A percentile compares a stretch with the other conserved stretches of the same genome.
These are phyloP conservation scores for Drosophila pseudoananassae DNA, from an alignment of 1,140 invertebrate species.

Conservation along the genomic window DNA sequence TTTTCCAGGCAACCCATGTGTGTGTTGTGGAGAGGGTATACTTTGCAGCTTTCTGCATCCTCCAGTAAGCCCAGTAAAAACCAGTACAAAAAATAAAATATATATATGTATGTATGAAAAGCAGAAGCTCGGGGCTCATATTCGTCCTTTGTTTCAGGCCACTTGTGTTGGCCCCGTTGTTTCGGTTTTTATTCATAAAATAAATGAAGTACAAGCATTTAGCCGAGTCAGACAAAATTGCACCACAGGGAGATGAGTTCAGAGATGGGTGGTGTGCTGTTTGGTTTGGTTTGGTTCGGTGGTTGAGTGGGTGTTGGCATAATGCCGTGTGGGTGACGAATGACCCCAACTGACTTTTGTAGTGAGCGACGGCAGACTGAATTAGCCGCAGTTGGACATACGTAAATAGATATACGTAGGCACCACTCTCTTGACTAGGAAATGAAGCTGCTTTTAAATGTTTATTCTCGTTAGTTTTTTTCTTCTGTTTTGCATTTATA, in stretches of 20 bases:
- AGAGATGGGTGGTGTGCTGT: not conserved
- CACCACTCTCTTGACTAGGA: constrained; percentile 27
- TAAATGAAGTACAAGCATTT: constrained; percentile 77
- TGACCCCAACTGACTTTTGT: constrained; percentile 48
- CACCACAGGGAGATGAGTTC: constrained; percentile 10
- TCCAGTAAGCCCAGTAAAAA: not conserved
- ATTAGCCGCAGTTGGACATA: constrained; percentile 37
- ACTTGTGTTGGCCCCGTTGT: constrained; percentile 42
- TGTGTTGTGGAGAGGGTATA: constrained; percentile 71
- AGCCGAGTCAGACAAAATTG: constrained; percentile 55
- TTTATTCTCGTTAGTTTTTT: not conserved
- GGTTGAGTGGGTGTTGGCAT: not conserved
- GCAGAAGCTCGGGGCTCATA: constrained; percentile 22
- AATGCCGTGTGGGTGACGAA: constrained; percentile 25
- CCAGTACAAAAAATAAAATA: not conserved
- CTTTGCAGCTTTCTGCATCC: constrained; percentile 9
- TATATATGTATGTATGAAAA: not conserved
- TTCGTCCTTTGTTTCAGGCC: constrained; percentile 53
- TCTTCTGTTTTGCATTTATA: not conserved
- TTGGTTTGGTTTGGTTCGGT: not conserved
- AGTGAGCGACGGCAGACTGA: constrained; percentile 42
- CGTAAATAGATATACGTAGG: not conserved
- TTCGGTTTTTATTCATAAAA: constrained; percentile 75
- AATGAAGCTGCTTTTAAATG: constrained; percentile 13
- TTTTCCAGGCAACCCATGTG: constrained; percentile 9